A percentile compares a stretch with the other conserved stretches of the same genome.
Evolutionary conservation across 2,797 vertebrate genomes (phyloP).

Genomic region (Anomalospiza imberbis): DNA sequence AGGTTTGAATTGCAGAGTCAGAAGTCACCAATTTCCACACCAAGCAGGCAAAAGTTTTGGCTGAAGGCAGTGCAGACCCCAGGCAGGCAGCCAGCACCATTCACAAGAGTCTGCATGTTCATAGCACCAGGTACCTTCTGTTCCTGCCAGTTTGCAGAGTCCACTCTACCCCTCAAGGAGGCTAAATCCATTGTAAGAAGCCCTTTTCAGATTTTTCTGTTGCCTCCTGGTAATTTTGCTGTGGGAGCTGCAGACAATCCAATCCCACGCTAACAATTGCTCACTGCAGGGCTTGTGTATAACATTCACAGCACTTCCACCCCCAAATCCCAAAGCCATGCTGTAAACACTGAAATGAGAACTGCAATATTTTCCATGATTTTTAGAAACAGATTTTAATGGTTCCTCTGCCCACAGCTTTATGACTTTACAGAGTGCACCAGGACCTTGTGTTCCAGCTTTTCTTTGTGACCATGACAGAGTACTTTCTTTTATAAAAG

Average conservation of each 20-base stretch:
- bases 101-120: fast-evolving
- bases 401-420: background rate
- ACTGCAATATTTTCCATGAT: background rate
- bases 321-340: background rate
- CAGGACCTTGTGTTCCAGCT: background rate
- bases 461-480: background rate
- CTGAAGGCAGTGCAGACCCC: background rate
- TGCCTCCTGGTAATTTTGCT: background rate
- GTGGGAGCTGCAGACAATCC: background rate
- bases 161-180: background rate
- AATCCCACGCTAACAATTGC: background rate
- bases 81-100: background rate
- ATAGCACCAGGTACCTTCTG: background rate
- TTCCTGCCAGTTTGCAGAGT: background rate
- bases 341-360: background rate
- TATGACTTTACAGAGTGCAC: background rate
- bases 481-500: background rate
- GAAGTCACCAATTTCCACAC: background rate
- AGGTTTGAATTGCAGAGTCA: background rate
- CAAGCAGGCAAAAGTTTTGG: background rate
- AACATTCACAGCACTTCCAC: background rate
- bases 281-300: background rate
- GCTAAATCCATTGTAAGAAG: background rate
- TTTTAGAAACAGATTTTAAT: background rate
- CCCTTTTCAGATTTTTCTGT: background rate